Evolutionary conservation across 1,140 invertebrate genomes (phyloP).

Genomic region (Paraescarpia echinospica): DNA sequence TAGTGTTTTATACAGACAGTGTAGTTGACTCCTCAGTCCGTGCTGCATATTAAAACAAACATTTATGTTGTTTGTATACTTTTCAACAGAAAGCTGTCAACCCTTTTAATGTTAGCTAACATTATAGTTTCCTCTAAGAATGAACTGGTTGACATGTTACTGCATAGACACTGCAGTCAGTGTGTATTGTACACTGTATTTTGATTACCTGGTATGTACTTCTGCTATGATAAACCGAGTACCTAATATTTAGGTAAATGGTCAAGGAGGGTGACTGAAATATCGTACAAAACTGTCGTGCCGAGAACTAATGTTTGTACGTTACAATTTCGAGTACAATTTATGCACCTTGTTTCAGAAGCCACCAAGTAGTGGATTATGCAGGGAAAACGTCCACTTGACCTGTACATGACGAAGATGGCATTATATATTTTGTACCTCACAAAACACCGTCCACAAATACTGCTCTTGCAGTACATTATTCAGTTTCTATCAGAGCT

Average conservation of each 20-base stretch:
- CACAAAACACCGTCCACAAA: neutral
- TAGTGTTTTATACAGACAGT: neutral
- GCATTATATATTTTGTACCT: neutral
- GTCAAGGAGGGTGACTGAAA: neutral
- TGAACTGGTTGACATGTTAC: neutral
- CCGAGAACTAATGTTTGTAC: neutral
- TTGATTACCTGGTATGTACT: neutral
- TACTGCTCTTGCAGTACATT: neutral
- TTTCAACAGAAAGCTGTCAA: neutral
- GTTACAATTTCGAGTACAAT: neutral
- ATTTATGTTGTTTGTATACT: neutral
- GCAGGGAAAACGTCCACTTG: too few relatives aligned
- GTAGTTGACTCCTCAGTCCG: neutral
- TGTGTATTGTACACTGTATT: neutral
- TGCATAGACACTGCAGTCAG: neutral
- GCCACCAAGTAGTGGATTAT: neutral
- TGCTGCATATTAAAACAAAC: neutral
- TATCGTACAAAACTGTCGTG: neutral
- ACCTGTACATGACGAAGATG: neutral
- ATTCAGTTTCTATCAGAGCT: neutral
- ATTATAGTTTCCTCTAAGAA: neutral
- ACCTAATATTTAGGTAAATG: constrained; percentile 1
- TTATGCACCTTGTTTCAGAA: neutral
- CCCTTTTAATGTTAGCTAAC: neutral
- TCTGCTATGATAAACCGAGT: neutral